phyloP scores from a whole-genome alignment of 1,140 invertebrate genomes.

The Carcinoscorpius rotundicauda region DNA sequence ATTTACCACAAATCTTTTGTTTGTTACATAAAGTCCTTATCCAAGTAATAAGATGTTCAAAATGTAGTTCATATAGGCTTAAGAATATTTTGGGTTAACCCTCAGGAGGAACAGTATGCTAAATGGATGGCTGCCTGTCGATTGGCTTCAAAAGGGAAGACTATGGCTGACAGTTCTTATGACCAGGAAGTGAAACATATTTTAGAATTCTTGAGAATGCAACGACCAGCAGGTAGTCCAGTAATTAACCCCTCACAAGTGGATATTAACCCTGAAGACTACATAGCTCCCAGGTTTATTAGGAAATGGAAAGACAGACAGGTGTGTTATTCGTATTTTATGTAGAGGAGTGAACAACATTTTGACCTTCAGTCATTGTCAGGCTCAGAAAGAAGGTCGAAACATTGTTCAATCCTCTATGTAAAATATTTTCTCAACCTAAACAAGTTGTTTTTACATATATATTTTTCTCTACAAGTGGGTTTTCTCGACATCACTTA shows the following conservation, averaged over 20 bases:
- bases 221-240: conserved; percentile 62
- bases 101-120: conserved; percentile 90
- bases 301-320: conserved; percentile 52
- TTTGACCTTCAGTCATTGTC: too few species aligned
- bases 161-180: conserved; percentile 81
- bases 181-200: conserved; percentile 83
- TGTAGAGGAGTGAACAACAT: too few species aligned
- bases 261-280: conserved; percentile 76
- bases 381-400: too few species aligned
- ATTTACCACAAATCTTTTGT: too few species aligned
- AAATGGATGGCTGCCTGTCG: conserved; percentile 97
- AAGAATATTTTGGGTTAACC: conserved; percentile 3
- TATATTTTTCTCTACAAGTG: too few species aligned
- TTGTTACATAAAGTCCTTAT: too few species aligned
- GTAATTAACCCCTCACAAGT: conserved; percentile 58
- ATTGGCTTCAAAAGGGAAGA: conserved; percentile 87
- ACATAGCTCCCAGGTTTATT: conserved; percentile 69
- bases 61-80: too few species aligned
- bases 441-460: too few species aligned
- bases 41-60: too few species aligned
- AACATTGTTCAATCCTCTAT: too few species aligned
- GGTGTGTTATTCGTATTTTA: conserved; percentile 35
- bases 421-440: too few species aligned
- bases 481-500: too few species aligned
- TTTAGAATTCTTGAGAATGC: conserved; percentile 75